phyloP scores from a whole-genome alignment of 2,113 vertebrate genomes.

The Trogon surrucura region DNA sequence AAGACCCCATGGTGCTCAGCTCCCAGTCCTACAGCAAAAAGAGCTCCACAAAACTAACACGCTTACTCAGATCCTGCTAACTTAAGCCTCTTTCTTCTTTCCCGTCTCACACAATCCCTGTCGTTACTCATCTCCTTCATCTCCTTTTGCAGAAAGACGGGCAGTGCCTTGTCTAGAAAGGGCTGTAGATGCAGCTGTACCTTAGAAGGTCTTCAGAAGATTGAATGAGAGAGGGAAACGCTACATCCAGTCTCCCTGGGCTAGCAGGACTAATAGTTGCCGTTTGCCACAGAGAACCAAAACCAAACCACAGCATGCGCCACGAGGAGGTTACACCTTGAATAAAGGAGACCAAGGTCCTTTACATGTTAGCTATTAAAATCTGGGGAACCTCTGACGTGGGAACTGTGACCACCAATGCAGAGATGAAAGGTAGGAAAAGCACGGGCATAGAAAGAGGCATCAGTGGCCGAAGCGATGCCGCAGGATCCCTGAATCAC shows the following conservation, averaged over 20 bases:
- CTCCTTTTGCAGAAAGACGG: background rate
- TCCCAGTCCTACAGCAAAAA: background rate
- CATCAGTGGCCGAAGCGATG: background rate
- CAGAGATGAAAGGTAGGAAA: background rate
- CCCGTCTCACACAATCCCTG: background rate
- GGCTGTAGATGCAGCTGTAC: background rate
- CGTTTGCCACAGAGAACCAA: background rate
- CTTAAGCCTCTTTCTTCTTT: background rate
- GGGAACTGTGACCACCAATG: background rate
- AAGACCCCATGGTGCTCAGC: background rate
- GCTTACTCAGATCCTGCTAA: background rate
- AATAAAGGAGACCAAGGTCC: background rate
- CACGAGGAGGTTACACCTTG: background rate
- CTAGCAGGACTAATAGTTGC: background rate
- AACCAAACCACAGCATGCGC: background rate
- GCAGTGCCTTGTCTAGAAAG: background rate
- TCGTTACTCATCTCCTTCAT: background rate
- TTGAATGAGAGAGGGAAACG: background rate
- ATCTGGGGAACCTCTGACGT: background rate
- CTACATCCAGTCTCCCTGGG: background rate
- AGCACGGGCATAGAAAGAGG: background rate
- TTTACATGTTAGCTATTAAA: background rate
- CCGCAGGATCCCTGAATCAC: background rate
- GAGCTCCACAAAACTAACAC: background rate
- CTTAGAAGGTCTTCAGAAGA: background rate